Evolutionary conservation across 2,113 vertebrate species (phyloP), one percentile per base, ranked within the genome.

Genomic region (Cinclus cinclus): DNA sequence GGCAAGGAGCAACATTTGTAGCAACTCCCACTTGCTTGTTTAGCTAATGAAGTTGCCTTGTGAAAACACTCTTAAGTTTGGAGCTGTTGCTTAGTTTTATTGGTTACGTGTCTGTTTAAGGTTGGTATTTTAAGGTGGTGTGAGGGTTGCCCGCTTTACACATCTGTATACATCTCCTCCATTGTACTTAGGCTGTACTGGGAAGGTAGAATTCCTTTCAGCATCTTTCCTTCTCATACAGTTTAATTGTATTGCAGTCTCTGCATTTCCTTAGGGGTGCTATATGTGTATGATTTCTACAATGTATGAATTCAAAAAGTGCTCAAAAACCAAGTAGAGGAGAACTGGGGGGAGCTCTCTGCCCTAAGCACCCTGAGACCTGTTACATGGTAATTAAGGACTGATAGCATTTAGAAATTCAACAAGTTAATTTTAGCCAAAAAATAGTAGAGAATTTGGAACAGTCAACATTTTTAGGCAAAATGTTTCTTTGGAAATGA

Each of bases 401-500:
- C 44, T 68, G 69, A 68, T 89, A 78, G n/a, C 22, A 39, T 85
- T 91, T 58, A 95, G 44, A 58, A 84, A 71, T 71, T 92, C 58
- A 69, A 18, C 64, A 89, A 91, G 65, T 95, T 87, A 75, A 69
- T 85, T 95, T 95, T 92, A 82, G 95, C 92, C 92, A 95, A 95
- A 90, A 94, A 92, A 64, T 42, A 89, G 73, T 82, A 65, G 89
- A 83, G 87, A 91, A 95, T 89, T 89, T 96, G 95, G 92, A 95
- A 94, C 64, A 8, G 80, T 84, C 86, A 87, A 92, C 65, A 58
- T 84, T 95, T 96, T 94, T 92, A 92, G 87, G 76, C 83, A 95
- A 96, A 97, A 95, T 92, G 83, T 95, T 96, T 95, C 65, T 79
- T 73, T 97, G 94, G 95, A 95, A 95, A 79, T 91, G 49, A 60